phyloP scores from a whole-genome alignment of 2,888 invertebrate species.

The Andrena hattorfiana region DNA sequence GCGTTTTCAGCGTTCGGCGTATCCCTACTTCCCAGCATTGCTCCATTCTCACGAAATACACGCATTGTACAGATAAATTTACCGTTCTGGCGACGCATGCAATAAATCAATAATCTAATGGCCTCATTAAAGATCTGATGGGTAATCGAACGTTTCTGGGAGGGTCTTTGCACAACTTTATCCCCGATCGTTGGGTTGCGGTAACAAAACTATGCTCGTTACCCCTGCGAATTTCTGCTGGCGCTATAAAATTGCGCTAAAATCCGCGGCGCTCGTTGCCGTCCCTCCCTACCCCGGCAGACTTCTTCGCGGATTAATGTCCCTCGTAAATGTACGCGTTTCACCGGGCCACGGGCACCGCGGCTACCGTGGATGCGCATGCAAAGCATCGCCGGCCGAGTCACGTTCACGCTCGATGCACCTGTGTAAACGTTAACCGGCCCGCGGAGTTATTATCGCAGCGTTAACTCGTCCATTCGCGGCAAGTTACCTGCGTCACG shows the following conservation, averaged over 20 bases:
- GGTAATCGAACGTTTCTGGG: constrained; percentile 1
- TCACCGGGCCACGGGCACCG: constrained; percentile 32
- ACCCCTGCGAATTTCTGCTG: neutral
- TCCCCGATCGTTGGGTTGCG: neutral
- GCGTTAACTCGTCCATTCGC: constrained; percentile 67
- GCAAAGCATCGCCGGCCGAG: constrained; percentile 47
- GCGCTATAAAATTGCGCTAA: constrained; percentile 40
- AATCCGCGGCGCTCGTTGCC: constrained; percentile 42
- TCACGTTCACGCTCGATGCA: constrained; percentile 63
- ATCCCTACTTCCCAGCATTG: no score
- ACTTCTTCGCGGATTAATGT: constrained; percentile 50
- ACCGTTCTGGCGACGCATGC: neutral
- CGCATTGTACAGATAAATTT: neutral
- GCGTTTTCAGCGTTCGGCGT: no score
- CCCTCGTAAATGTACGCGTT: constrained; percentile 56
- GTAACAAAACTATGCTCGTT: neutral
- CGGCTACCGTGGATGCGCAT: constrained; percentile 24
- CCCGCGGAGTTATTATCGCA: constrained; percentile 64
- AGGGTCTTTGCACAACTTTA: neutral
- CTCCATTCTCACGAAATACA: no score
- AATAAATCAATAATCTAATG: constrained; percentile 1
- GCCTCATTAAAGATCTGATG: constrained; percentile 3
- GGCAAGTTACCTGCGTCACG: constrained; percentile 63
- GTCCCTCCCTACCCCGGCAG: constrained; percentile 3
- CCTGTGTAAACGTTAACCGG: constrained; percentile 66